Evolutionary conservation across 2,113 vertebrate genomes (phyloP).

Genomic region (Tringa solitaria): DNA sequence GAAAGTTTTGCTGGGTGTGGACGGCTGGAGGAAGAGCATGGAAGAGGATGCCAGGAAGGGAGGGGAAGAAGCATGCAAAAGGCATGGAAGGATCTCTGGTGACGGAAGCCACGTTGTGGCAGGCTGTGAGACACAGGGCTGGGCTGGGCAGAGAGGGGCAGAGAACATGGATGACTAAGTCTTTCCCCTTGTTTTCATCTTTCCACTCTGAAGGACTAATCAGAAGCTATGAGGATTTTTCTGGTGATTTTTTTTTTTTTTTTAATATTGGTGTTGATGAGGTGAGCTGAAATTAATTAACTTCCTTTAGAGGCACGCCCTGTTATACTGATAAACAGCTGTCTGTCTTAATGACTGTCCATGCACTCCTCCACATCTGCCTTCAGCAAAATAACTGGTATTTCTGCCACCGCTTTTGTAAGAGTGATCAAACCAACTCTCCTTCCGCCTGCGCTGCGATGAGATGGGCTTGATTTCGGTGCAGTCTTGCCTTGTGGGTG

Average conservation of each 20-base stretch:
- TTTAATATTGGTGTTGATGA: neutral
- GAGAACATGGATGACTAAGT: neutral
- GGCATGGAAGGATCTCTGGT: neutral
- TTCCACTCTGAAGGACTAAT: neutral
- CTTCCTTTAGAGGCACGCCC: conserved; percentile 39
- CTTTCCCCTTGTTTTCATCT: neutral
- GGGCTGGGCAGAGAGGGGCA: neutral
- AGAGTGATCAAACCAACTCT: neutral
- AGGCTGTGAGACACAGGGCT: neutral
- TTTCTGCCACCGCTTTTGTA: conserved; percentile 40
- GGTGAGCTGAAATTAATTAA: conserved; percentile 5
- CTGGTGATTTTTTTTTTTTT: neutral
- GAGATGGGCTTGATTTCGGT: conserved; percentile 3
- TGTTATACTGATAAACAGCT: conserved; percentile 28
- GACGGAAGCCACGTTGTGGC: neutral
- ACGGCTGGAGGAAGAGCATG: neutral
- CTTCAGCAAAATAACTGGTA: conserved; percentile 62
- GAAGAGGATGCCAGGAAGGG: neutral
- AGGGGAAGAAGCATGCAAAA: neutral
- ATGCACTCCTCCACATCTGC: conserved; percentile 45
- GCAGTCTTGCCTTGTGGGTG: conserved; percentile 5
- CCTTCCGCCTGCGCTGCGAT: neutral
- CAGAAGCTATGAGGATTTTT: neutral
- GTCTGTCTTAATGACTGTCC: conserved; percentile 25
- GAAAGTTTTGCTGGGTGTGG: conserved; percentile 27